Conservation (phyloP, 2,113 vertebrate species). For the Theropithecus gelada region DNA sequence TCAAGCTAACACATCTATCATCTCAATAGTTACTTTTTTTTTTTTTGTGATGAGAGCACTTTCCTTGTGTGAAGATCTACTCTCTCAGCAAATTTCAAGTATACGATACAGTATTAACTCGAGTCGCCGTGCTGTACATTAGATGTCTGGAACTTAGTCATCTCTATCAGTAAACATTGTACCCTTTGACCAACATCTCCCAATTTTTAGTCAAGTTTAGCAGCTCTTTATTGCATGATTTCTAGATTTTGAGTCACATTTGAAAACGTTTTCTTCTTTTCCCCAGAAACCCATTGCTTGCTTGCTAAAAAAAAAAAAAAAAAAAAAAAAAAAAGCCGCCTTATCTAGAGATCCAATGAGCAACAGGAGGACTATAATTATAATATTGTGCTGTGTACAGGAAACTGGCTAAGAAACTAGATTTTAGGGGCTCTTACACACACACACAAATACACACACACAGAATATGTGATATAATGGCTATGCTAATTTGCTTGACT, state of each 20-base stretch:
- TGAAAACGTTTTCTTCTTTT: neutral
- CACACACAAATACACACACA: neutral
- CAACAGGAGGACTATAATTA: neutral
- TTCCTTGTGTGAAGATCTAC: neutral
- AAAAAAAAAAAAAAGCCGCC: neutral
- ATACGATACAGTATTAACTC: neutral
- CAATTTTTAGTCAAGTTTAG: neutral
- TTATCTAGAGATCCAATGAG: neutral
- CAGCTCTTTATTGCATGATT: neutral
- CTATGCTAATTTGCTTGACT: neutral
- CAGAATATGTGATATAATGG: neutral
- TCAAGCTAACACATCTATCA: neutral
- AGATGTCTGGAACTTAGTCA: neutral
- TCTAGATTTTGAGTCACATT: constrained; percentile 1
- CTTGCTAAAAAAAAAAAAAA: too few species aligned
- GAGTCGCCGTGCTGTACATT: neutral
- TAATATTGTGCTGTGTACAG: too few species aligned
- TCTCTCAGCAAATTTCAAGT: neutral
- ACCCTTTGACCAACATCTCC: neutral
- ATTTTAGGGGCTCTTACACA: neutral
- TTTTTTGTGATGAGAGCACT: neutral
- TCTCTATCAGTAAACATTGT: neutral
- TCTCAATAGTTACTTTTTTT: neutral
- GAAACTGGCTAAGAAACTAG: neutral
- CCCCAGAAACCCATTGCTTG: too few species aligned